A percentile compares a stretch with the other conserved stretches of the same genome.
phyloP scores from a whole-genome alignment of 2,113 vertebrate species.

The Urocynchramus pylzowi region DNA sequence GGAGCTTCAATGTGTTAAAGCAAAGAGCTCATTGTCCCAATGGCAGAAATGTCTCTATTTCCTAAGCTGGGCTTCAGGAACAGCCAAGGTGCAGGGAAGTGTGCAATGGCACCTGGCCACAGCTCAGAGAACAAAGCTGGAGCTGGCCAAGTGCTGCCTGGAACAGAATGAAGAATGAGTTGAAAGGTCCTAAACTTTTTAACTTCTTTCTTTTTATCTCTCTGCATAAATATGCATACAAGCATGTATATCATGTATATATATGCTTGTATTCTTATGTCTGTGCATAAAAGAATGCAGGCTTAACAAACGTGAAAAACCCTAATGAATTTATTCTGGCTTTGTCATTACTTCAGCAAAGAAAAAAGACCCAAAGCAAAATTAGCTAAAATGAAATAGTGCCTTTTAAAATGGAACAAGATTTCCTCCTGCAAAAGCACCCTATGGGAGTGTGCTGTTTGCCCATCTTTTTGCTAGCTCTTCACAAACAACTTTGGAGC shows the following conservation, averaged over 20 bases:
- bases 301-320: background rate
- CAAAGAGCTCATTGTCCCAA: background rate
- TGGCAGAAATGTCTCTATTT: background rate
- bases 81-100: background rate
- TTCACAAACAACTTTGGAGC: background rate
- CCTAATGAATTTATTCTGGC: background rate
- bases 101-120: background rate
- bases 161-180: background rate
- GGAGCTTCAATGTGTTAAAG: background rate
- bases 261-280: background rate
- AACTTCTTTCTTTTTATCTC: background rate
- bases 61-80: background rate
- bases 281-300: background rate
- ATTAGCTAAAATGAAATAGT: background rate
- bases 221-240: background rate
- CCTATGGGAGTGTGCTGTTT: fast-evolving
- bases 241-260: background rate
- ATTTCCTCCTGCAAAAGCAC: background rate
- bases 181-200: background rate
- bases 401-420: background rate
- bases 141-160: background rate
- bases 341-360: background rate
- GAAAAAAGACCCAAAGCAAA: background rate
- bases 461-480: background rate
- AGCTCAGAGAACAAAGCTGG: background rate